Evolutionary conservation across 2,113 vertebrate genomes (phyloP).

Genomic region (Alethe diademata): DNA sequence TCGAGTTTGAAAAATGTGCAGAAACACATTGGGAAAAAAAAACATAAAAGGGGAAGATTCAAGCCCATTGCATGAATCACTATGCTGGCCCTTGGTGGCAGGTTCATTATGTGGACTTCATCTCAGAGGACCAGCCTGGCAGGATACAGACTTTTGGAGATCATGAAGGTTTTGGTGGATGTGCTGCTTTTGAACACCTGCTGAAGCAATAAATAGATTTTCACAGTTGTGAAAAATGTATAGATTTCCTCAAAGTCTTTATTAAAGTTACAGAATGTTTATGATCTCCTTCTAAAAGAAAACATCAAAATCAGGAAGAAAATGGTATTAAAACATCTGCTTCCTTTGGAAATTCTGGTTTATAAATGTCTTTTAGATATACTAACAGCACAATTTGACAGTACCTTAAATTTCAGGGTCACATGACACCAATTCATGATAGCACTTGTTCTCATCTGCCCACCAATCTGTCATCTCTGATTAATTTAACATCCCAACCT

Average conservation of each 20-base stretch:
- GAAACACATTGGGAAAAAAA: background rate
- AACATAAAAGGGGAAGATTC: background rate
- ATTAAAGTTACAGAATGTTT: background rate
- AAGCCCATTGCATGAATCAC: background rate
- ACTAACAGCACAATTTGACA: background rate
- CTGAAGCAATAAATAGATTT: background rate
- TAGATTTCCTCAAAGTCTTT: background rate
- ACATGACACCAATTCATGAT: background rate
- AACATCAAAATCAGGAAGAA: background rate
- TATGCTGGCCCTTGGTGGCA: background rate
- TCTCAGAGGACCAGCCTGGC: background rate
- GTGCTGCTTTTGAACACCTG: background rate
- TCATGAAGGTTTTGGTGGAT: background rate
- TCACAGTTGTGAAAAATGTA: background rate
- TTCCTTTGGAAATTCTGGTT: background rate
- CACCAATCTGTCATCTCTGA: background rate
- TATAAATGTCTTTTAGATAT: background rate
- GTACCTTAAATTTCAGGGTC: background rate
- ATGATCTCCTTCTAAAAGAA: background rate
- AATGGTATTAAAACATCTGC: background rate
- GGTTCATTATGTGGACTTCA: background rate
- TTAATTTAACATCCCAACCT: conserved; percentile 2
- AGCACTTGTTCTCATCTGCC: background rate
- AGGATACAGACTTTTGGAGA: background rate
- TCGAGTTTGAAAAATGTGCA: background rate